phyloP scores from a whole-genome alignment of 1,140 invertebrate species.

The Spodoptera frugiperda region DNA sequence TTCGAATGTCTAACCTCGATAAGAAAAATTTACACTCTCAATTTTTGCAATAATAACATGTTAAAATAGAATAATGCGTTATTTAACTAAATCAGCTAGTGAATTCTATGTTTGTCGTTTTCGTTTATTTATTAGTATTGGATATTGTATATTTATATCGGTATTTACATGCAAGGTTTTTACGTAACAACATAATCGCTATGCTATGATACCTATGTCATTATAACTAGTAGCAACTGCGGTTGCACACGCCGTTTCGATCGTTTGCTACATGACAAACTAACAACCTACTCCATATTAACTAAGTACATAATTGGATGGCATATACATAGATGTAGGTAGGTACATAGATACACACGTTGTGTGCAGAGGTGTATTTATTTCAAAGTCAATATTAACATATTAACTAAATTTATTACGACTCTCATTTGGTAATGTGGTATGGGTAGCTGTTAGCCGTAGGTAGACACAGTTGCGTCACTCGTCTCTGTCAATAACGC shows the following conservation, averaged over 20 bases:
- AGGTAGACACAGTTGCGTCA: not conserved
- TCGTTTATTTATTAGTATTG: too few relatives aligned
- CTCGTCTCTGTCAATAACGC: slow-evolving; percentile 23
- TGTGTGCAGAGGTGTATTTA: not conserved
- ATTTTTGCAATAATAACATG: not conserved
- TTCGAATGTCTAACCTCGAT: slow-evolving; percentile 36
- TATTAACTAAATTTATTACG: slow-evolving; percentile 17
- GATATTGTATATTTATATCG: too few relatives aligned
- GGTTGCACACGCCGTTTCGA: not conserved
- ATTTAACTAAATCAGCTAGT: too few relatives aligned
- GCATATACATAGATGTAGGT: not conserved
- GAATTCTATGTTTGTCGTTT: too few relatives aligned
- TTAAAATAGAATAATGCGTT: not conserved
- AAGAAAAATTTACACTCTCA: not conserved
- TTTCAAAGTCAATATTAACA: slow-evolving; percentile 23
- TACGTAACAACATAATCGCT: slow-evolving; percentile 18
- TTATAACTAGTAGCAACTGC: slow-evolving; percentile 3
- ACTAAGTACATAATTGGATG: slow-evolving; percentile 3
- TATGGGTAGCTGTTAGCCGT: slow-evolving; percentile 1
- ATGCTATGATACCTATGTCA: not conserved
- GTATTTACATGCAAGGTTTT: not conserved
- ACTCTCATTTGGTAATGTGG: slow-evolving; percentile 43
- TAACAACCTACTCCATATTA: not conserved
- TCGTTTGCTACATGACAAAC: slow-evolving; percentile 14
- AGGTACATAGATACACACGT: too few relatives aligned